Evolutionary conservation across 2,113 vertebrate species (phyloP).

Genomic region (Phoenicopterus ruber): DNA sequence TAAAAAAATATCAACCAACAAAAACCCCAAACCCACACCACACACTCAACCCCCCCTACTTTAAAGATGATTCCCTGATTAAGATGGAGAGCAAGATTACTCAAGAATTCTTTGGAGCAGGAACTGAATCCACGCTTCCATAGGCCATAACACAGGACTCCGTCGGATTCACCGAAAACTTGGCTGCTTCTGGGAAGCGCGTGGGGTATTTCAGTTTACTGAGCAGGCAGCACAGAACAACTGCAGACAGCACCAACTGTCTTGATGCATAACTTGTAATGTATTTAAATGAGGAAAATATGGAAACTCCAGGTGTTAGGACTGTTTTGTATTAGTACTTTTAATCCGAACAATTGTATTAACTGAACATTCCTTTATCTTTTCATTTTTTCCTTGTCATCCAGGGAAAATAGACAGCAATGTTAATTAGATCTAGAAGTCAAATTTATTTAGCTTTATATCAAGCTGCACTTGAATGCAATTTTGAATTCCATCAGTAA

Average conservation of each 20-base stretch:
- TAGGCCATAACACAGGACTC: too few species aligned
- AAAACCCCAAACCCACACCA: accelerated
- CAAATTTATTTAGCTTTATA: background rate
- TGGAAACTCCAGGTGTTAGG: background rate
- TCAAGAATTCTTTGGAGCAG: too few species aligned
- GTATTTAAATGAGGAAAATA: background rate
- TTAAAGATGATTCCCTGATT: background rate
- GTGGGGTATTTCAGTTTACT: background rate
- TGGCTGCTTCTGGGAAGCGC: background rate
- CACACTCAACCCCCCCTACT: background rate
- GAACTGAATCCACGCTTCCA: too few species aligned
- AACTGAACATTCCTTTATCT: background rate
- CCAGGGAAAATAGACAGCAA: background rate
- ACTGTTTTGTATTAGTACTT: background rate
- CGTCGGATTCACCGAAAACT: background rate
- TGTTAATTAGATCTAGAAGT: background rate
- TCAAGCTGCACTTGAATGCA: background rate
- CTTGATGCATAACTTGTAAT: background rate
- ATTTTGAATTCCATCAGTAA: background rate
- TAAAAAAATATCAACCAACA: too few species aligned
- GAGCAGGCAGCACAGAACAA: background rate
- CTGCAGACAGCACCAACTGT: background rate
- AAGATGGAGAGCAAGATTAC: too few species aligned
- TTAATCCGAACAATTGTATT: background rate
- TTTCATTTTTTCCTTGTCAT: background rate